Base-by-base conservation (phyloP, 2,888 invertebrate genomes). In the Aleiodes testaceus region DNA sequence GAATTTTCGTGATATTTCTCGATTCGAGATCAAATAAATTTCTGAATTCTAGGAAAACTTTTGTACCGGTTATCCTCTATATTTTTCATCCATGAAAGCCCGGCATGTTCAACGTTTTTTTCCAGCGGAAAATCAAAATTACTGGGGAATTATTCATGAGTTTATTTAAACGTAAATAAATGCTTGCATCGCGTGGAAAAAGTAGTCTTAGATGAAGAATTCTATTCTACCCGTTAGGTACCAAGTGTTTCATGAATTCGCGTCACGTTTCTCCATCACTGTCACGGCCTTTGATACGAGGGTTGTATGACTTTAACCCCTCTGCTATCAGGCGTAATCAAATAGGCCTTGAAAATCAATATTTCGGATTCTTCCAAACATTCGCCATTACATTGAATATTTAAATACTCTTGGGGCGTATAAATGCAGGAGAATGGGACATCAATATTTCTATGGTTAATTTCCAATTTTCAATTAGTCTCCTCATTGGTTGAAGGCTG, bases 231-330 rank as follows among this genome's bases (percentile, higher is more conserved):
- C 52, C 69, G 70, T 73, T 53, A 59, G 61, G 50, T 68, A 68
- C 30, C 65, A 66, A 73, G 70, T 66, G 64, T 68, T 73, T 64
- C 49, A 67, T 64, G 64, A 64, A 73, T 70, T 73, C 63, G 18
- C 18, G 64, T 64, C 73, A 67, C 73, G 70, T 70, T 70, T 59
- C 36, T 59, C 42, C 20, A 16, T 22, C 22, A 20, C 45, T 12
- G 14, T 47, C 47, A 47, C 16, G 14, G 14, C 16, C 47, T 7
- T 7, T 47, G 18, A 9, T 26, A 36, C 36, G 59, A 59, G 59
- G 59, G 63, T 45, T 47, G 20, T 63, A 45, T 63, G 22, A 59
- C 59, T 59, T 36, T 50, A 59, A 64, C 73, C 72, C 72, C 55
- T 70, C 69, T 36, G 64, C 42, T 59, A 70, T 55, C 63, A 63